Percentiles rank a stretch among this genome's conserved stretches.
Conservation (phyloP, 2,113 vertebrate species). For the Hippocampus guttulatus region DNA sequence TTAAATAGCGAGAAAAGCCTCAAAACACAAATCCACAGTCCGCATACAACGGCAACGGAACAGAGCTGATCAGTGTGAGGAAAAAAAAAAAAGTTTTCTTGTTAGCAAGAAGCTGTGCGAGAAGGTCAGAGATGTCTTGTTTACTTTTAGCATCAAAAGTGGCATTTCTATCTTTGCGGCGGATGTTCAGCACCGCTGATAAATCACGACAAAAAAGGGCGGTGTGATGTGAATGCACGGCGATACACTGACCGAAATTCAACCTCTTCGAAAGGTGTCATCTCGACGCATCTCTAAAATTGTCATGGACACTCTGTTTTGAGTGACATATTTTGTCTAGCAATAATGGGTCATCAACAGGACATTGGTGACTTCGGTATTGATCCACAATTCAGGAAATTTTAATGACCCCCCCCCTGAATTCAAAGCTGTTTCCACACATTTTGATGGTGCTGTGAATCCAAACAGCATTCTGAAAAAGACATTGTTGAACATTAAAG, state of each 20-base stretch:
- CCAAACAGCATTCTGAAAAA: too few relatives aligned
- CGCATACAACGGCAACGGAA: slow-evolving; percentile 8
- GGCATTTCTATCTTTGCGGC: slow-evolving; percentile 28
- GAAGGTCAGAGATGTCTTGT: slow-evolving; percentile 41
- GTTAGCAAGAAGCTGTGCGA: slow-evolving; percentile 12
- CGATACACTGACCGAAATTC: neutral
- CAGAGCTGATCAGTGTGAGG: neutral
- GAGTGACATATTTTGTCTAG: too few relatives aligned
- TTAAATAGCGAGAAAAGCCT: slow-evolving; percentile 5
- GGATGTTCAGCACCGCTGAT: slow-evolving; percentile 14
- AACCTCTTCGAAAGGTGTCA: neutral
- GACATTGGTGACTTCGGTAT: too few relatives aligned
- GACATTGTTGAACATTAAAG: neutral
- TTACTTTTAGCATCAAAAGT: slow-evolving; percentile 33
- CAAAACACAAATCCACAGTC: slow-evolving; percentile 11
- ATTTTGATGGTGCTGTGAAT: too few relatives aligned
- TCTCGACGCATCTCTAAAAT: neutral
- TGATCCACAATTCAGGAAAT: too few relatives aligned
- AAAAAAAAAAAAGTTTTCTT: slow-evolving; percentile 13
- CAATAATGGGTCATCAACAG: too few relatives aligned
- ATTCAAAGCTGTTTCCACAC: too few relatives aligned
- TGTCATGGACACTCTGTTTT: neutral
- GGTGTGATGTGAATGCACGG: neutral
- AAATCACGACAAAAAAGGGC: slow-evolving; percentile 8
- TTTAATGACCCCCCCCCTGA: too few relatives aligned